Conservation (phyloP, 2,113 vertebrate genomes). For the Panthera leo region DNA sequence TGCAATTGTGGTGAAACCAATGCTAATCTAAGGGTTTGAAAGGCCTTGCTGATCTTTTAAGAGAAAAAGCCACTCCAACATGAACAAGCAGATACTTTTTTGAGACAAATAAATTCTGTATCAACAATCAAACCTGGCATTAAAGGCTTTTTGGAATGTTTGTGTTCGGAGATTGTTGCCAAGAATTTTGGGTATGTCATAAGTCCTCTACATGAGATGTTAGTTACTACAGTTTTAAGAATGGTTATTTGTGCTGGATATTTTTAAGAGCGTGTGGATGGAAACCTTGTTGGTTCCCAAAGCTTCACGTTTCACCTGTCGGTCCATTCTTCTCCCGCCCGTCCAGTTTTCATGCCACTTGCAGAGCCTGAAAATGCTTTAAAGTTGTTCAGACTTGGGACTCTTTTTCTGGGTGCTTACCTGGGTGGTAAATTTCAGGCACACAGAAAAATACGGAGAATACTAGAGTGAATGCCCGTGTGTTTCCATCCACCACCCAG, state of each 20-base stretch:
- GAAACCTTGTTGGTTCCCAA: not conserved
- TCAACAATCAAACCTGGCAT: not conserved
- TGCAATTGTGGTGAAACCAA: not conserved
- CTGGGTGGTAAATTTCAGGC: not conserved
- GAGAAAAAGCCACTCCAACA: not conserved
- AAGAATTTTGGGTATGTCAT: not conserved
- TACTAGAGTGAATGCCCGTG: not conserved
- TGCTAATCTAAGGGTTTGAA: constrained; percentile 25
- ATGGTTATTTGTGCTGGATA: not conserved
- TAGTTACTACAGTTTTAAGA: not conserved
- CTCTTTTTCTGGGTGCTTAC: not conserved
- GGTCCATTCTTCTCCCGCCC: not conserved
- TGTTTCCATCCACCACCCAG: not conserved
- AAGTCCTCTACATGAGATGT: not conserved
- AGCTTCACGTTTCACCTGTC: not conserved
- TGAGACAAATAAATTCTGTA: not conserved
- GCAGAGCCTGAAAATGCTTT: not conserved
- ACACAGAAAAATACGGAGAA: not conserved
- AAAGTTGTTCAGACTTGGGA: not conserved
- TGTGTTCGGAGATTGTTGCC: not conserved
- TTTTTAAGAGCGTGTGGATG: not conserved
- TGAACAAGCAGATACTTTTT: not conserved
- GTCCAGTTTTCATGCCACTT: not conserved
- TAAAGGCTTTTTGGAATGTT: not conserved
- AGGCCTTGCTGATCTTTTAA: not conserved